Base-by-base conservation (phyloP, 2,888 invertebrate genomes). In the Calameuta pallipes region DNA sequence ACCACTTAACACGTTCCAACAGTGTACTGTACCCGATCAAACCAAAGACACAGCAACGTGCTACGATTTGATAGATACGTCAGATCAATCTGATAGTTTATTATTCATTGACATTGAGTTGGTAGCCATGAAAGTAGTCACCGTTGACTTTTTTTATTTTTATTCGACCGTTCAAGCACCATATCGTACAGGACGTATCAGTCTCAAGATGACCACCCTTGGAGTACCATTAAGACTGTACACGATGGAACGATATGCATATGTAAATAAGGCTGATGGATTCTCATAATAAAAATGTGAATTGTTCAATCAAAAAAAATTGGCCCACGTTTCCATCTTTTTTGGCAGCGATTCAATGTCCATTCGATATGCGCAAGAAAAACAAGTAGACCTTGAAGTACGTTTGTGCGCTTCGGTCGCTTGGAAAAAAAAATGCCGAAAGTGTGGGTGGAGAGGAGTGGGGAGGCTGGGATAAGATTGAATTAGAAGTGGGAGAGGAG, bases 1-100 rank as follows among this genome's bases (percentile, higher is more conserved):
- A n/a, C 34, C 69, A 69, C 69, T 75, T 69, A 68, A 75, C 56
- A 30, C 31, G 69, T 75, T 35, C 41, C 69, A 68, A 33, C 68
- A n/a, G 76, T 35, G 71, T 34, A 31, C 71, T 4, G 12, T 34
- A 30, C 31, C 15, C 33, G 33, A 71, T 71, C 74, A 23, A 56
- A 36, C 74, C 9, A 4, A 35, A 74, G 74, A 35, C 34, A 11
- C 13, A 23, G 35, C 36, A 30, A 13, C 30, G 36, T 6, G 13
- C 4, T 30, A 30, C 13, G n/a, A 36, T 35, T n/a, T 23, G 36
- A 74, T 23, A 35, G 74, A 74, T 74, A 36, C 74, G 36, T 30
- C 30, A 15, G 74, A 74, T 74, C 30, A 11, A 35, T 34, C n/a
- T 12, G 74, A 74, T 36, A n/a, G 11, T 34, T 74, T n/a, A 74